Evolutionary conservation across 2,888 invertebrate species (phyloP).

Genomic region (Keiferia lycopersicella): DNA sequence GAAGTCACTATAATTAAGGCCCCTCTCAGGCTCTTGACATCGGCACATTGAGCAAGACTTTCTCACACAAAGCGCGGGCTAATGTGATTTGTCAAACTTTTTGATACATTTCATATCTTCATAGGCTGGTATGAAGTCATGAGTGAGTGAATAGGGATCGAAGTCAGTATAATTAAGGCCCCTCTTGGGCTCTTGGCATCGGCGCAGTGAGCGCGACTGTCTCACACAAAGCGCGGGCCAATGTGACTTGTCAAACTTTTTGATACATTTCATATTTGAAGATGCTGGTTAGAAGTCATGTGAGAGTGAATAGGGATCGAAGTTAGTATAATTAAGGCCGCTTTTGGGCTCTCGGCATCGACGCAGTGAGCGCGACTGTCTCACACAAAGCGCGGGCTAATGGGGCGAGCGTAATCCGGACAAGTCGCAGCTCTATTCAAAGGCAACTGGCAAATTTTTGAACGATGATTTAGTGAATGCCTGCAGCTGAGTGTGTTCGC

Average conservation of each 20-base stretch:
- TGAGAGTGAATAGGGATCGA: not conserved
- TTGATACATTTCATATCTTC: too few species aligned
- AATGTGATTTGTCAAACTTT: too few species aligned
- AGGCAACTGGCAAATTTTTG: slow-evolving; percentile 62
- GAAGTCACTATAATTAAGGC: too few species aligned
- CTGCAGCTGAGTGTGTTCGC: slow-evolving; percentile 26
- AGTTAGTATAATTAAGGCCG: slow-evolving; percentile 34
- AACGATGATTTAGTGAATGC: slow-evolving; percentile 49
- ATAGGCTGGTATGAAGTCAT: not conserved
- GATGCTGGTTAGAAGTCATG: not conserved
- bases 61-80: too few species aligned
- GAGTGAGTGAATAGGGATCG: not conserved
- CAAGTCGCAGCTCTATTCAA: slow-evolving; percentile 62
- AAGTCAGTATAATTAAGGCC: slow-evolving; percentile 32
- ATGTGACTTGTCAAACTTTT: too few species aligned
- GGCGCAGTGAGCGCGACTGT: slow-evolving; percentile 57
- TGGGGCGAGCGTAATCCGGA: slow-evolving; percentile 68
- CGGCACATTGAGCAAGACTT: too few species aligned
- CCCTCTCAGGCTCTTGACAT: too few species aligned
- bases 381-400: slow-evolving; percentile 65
- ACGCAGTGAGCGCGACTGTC: slow-evolving; percentile 57
- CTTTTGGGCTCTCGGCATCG: slow-evolving; percentile 38
- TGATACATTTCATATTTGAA: too few species aligned
- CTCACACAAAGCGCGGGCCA: slow-evolving; percentile 38
- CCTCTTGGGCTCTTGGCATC: slow-evolving; percentile 38